Conservation (phyloP, 1,140 invertebrate species). For the Maniola jurtina region DNA sequence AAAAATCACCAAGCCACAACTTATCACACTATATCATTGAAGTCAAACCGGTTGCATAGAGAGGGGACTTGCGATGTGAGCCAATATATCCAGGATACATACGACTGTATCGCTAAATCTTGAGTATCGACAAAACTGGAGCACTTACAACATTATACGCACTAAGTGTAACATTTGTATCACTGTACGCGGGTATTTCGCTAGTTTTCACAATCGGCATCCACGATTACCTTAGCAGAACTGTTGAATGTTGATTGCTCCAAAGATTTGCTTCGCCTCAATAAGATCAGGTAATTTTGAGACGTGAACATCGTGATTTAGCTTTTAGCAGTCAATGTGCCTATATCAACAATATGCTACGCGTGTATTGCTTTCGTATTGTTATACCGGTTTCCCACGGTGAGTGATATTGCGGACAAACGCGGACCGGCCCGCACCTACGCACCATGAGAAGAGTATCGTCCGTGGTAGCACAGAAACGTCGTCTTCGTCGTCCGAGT, state of each 20-base stretch:
- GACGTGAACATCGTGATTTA: constrained; percentile 23
- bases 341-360: constrained; percentile 1
- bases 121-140: constrained; percentile 36
- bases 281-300: background rate
- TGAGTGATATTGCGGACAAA: no score
- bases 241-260: background rate
- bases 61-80: constrained; percentile 20
- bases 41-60: constrained; percentile 30
- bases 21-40: constrained; percentile 8
- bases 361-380: no score
- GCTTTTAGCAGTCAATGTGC: constrained; percentile 20
- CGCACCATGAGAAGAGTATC: no score
- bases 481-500: no score
- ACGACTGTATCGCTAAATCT: constrained; percentile 35
- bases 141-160: constrained; percentile 30
- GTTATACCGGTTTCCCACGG: no score
- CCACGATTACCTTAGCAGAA: constrained; percentile 1
- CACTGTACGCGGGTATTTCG: background rate
- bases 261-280: background rate
- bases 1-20: constrained; percentile 12
- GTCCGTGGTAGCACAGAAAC: no score
- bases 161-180: constrained; percentile 20
- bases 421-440: no score
- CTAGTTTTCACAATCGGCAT: constrained; percentile 10
- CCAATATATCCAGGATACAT: constrained; percentile 28